Percentiles rank a stretch among this genome's conserved stretches.
phyloP scores from a whole-genome alignment of 1,140 invertebrate species.

The Eumeta japonica region DNA sequence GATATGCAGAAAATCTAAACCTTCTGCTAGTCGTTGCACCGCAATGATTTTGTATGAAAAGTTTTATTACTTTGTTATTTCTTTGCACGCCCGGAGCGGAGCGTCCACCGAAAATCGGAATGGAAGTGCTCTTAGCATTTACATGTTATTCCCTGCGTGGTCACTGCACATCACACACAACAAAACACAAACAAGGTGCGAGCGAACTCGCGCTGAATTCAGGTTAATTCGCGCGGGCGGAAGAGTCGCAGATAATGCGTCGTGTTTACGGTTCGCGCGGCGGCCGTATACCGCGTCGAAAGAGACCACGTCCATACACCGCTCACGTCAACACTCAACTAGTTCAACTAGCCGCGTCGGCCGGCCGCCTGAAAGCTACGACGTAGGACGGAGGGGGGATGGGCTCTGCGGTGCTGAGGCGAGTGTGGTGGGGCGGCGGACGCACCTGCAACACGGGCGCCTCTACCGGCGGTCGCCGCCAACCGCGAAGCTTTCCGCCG shows the following conservation, averaged over 20 bases:
- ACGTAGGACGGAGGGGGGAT: slow-evolving; percentile 22
- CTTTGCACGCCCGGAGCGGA: slow-evolving; percentile 32
- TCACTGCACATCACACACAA: slow-evolving; percentile 26
- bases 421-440: slow-evolving; percentile 18
- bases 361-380: slow-evolving; percentile 39
- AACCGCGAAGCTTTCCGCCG: slow-evolving; percentile 45
- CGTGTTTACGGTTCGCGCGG: slow-evolving; percentile 50
- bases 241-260: slow-evolving; percentile 39
- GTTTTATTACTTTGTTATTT: no score
- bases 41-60: no score
- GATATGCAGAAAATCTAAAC: no score
- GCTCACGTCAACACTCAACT: slow-evolving; percentile 45
- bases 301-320: slow-evolving; percentile 22
- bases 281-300: slow-evolving; percentile 17
- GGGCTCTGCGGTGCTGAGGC: slow-evolving; percentile 9
- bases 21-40: no score
- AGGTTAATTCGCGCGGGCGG: slow-evolving; percentile 44
- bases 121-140: no score
- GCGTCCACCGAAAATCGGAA: no score
- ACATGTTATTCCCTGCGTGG: slow-evolving; percentile 19
- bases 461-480: slow-evolving; percentile 26
- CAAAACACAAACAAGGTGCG: slow-evolving; percentile 40
- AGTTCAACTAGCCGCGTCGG: slow-evolving; percentile 28
- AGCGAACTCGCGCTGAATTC: slow-evolving; percentile 23
- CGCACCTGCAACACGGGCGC: slow-evolving; percentile 45